Evolutionary conservation across 2,113 vertebrate species (phyloP).

Genomic region (Thamnaconus septentrionalis): DNA sequence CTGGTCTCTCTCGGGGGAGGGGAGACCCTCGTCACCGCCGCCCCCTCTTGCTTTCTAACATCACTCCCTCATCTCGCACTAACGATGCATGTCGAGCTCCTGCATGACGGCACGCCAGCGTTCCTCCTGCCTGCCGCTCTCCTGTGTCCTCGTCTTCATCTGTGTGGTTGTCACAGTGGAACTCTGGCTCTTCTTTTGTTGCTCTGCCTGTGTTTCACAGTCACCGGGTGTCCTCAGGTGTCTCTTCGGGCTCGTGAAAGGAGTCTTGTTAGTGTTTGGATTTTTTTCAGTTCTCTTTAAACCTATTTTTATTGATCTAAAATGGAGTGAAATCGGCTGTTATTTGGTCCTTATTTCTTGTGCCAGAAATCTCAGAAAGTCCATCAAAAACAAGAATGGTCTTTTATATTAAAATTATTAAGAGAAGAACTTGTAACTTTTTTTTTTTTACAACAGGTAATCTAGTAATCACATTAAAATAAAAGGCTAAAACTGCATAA

Average conservation of each 20-base stretch:
- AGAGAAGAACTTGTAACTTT: no score
- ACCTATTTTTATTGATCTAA: background rate
- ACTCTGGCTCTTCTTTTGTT: slow-evolving; percentile 23
- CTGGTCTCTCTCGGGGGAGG: slow-evolving; percentile 8
- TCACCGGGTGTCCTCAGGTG: background rate
- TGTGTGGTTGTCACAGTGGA: slow-evolving; percentile 25
- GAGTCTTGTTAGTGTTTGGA: background rate
- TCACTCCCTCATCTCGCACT: slow-evolving; percentile 36
- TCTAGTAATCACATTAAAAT: no score
- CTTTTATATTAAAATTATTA: no score
- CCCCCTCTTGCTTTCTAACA: slow-evolving; percentile 7
- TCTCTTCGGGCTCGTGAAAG: background rate
- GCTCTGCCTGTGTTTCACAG: background rate
- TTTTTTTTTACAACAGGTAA: no score
- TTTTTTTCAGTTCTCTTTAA: background rate
- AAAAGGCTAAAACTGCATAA: no score
- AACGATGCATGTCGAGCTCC: slow-evolving; percentile 49
- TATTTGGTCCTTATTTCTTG: no score
- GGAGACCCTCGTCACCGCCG: slow-evolving; percentile 3
- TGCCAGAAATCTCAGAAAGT: no score
- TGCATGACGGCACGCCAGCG: slow-evolving; percentile 40
- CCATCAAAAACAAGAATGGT: no score
- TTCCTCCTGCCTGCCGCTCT: slow-evolving; percentile 27
- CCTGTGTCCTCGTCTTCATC: slow-evolving; percentile 21
- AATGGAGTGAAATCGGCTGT: no score